Evolutionary conservation across 1,140 invertebrate genomes (phyloP), one percentile per base, ranked within the genome.

Genomic region (Magallana gigas): DNA sequence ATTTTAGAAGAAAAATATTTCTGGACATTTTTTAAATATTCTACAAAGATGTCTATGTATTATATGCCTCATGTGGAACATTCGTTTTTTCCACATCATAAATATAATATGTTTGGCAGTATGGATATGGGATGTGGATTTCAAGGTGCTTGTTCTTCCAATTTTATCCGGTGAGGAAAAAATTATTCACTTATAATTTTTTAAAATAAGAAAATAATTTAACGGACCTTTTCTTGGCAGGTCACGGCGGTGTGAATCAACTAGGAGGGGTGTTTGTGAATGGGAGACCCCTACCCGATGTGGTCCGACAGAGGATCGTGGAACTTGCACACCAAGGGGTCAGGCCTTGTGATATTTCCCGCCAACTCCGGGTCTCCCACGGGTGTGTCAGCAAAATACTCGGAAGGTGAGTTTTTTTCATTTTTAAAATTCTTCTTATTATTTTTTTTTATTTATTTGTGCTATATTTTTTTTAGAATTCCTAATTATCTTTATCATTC

Each of bases 221-320:
- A 68, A 85, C 76, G 9, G 11, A 16, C 14, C 18, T 86, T 80
- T 86, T 60, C 14, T 84, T 64, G 91, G 29, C 90, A 94, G 94
- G 94, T 90, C 94, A 94, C 87, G 94, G 94, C 7, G 98, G 98
- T 92, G 97, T 99, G 93, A 99, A 99, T 96, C 99, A 99, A 96
- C 96, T 99, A 93, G 98, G 99, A 90, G 99, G 99, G 91, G 98
- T 98, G 84, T 99, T 99, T 96, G 98, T 99, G 94, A 98, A 98
- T 95, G 99, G 98, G 76, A 96, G 99, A 91, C 99, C 99, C 80
- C 96, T 99, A 91, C 98, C 98, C 14, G 98, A 99, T 95, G 97
- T 97, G 82, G 99, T 98, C 71, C 96, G 98, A 83, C 98, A 99
- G 95, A 97, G 98, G 96, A 99, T 99, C 92, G 98, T 99, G 83